Evolutionary conservation across 2,797 vertebrate genomes (phyloP).

Genomic region (Saguinus oedipus): DNA sequence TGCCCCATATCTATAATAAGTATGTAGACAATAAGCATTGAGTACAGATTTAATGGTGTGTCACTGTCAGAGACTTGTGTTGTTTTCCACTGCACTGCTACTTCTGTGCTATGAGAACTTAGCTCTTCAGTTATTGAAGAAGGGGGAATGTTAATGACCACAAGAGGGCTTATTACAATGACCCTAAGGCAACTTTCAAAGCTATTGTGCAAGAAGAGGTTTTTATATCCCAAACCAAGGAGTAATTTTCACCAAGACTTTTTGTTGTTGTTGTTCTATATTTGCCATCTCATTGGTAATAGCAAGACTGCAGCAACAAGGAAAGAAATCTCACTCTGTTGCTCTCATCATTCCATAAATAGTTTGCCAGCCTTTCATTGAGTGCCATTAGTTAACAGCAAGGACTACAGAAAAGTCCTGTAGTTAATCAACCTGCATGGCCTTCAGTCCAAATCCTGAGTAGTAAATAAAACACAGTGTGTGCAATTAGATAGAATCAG

Average conservation of each 20-base stretch:
- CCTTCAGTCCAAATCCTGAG: background rate
- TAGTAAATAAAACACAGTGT: background rate
- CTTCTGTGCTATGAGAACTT: background rate
- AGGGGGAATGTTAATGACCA: background rate
- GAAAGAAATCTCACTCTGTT: background rate
- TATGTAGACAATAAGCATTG: too few species aligned
- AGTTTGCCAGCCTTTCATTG: background rate
- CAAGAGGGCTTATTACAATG: background rate
- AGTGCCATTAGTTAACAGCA: background rate
- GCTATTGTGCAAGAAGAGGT: background rate
- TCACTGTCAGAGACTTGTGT: background rate
- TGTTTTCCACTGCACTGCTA: background rate
- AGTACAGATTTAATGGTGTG: too few species aligned
- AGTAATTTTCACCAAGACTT: background rate
- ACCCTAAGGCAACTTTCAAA: background rate
- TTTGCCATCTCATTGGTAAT: background rate
- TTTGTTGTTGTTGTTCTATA: background rate
- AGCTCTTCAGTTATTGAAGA: background rate
- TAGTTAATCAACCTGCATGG: background rate
- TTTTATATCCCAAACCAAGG: background rate
- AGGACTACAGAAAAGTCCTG: background rate
- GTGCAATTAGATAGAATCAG: background rate
- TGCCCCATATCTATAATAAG: background rate
- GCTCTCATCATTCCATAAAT: background rate
- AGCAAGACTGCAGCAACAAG: background rate